Base-by-base conservation (phyloP, 2,888 invertebrate species). In the Tuberolachnus salignus region DNA sequence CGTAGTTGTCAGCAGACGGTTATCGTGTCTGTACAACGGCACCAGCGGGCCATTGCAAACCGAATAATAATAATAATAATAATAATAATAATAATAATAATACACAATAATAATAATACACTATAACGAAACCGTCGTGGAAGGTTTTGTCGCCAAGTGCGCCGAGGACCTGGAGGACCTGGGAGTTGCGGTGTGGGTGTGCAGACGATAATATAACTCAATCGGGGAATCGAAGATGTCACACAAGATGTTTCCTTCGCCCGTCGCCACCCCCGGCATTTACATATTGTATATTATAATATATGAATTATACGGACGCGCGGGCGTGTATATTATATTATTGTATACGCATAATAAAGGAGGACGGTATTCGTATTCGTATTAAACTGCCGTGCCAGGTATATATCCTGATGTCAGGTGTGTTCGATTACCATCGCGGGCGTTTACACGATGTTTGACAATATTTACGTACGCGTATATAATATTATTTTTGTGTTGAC, bases 381-480 rank as follows among this genome's bases (percentile, higher is more conserved):
- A 34, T 34, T 4, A 3, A 34, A 34, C 34, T 34, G 34, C 34
- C 6, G 34, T 34, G 34, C 34, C 34, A 34, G 34, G 34, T n/a
- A 19, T 34, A 51, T 13, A 3, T 19, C 26, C 19, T 8, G 34
- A 46, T 46, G 46, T 46, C 26, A 46, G 21, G 46, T 71, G 46
- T 71, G 44, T 71, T 72, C 75, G 75, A 75, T 75, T 57, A 49
- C 57, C 75, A 75, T 34, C 34, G 34, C 3, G 34, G 66, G 66
- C 67, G 75, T 75, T 67, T 67, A 75, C 75, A 46, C 44, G 49
- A 49, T 67, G 74, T 67, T 67, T 67, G 67, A 66, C 66, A 44
- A 21, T 75, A 66, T 74, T 71, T 46, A 59, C 34, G 34, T n/a
- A 34, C 34, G 34, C 34, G 34, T 34, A 34, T 34, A 34, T 34